Evolutionary conservation across 2,888 invertebrate genomes (phyloP).

Genomic region (Drosophila mimica): DNA sequence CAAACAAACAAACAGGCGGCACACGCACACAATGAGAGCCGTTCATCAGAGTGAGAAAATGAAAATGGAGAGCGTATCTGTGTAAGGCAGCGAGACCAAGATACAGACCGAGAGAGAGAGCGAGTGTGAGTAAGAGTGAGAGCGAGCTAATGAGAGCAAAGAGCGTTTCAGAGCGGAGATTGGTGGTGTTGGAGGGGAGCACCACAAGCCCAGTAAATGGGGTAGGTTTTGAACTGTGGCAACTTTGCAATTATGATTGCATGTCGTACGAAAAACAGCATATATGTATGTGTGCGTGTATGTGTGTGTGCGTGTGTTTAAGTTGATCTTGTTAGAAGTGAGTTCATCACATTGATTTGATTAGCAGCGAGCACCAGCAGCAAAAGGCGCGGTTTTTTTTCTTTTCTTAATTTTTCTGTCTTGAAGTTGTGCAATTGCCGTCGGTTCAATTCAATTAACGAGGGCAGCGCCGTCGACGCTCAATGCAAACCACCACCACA

Average conservation of each 20-base stretch:
- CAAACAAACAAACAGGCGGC: conserved; percentile 49
- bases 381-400: conserved; percentile 43
- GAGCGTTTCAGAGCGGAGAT: background rate
- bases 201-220: conserved; percentile 43
- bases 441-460: conserved; percentile 42
- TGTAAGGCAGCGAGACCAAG: conserved; percentile 14
- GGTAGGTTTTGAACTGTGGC: conserved; percentile 56
- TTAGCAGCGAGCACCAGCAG: conserved; percentile 38
- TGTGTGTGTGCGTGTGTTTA: conserved; percentile 11
- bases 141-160: conserved; percentile 40
- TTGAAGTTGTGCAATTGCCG: conserved; percentile 49
- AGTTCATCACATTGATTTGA: conserved; percentile 65
- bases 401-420: conserved; percentile 3
- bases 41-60: conserved; percentile 21
- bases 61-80: conserved; percentile 29
- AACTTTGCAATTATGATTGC: conserved; percentile 65
- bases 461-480: conserved; percentile 29
- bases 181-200: conserved; percentile 5
- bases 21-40: conserved; percentile 38
- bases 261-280: conserved; percentile 37
- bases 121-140: background rate
- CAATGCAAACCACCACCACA: conserved; percentile 64
- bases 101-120: conserved; percentile 33
- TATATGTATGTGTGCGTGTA: background rate
- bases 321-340: conserved; percentile 60